These are phyloP conservation scores for Chaetops frenatus DNA, from an alignment of 2,113 vertebrate genomes.

Conservation along the genomic window DNA sequence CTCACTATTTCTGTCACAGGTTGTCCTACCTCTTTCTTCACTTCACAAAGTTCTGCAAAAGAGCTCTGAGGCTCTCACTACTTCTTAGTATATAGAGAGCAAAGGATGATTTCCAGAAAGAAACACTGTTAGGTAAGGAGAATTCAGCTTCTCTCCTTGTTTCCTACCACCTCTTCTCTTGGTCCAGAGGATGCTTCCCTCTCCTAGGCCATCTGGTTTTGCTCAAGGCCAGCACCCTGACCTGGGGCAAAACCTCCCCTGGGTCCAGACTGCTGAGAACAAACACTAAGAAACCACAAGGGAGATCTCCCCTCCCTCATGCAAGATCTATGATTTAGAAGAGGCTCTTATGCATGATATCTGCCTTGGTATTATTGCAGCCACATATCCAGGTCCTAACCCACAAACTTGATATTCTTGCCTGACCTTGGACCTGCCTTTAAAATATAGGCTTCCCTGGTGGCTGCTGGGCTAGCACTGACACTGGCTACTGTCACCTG, in stretches of 20 bases:
- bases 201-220: not conserved
- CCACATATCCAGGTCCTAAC: not conserved
- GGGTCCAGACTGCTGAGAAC: not conserved
- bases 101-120: not conserved
- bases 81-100: not conserved
- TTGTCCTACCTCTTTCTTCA: not conserved
- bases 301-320: not conserved
- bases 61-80: not conserved
- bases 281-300: not conserved
- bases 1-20: not conserved
- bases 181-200: not conserved
- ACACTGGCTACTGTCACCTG: not conserved
- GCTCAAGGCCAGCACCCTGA: not conserved
- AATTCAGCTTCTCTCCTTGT: not conserved
- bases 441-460: not conserved
- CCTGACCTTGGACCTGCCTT: not conserved
- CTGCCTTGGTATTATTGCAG: not conserved
- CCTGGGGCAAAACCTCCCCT: not conserved
- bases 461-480: not conserved
- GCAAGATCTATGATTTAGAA: not conserved
- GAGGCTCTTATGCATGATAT: not conserved
- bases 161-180: not conserved
- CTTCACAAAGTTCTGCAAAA: not conserved
- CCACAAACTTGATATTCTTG: not conserved
- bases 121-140: not conserved